Evolutionary conservation across 2,113 vertebrate species (phyloP), one percentile per base, ranked within the genome.

Genomic region (Alethe diademata): DNA sequence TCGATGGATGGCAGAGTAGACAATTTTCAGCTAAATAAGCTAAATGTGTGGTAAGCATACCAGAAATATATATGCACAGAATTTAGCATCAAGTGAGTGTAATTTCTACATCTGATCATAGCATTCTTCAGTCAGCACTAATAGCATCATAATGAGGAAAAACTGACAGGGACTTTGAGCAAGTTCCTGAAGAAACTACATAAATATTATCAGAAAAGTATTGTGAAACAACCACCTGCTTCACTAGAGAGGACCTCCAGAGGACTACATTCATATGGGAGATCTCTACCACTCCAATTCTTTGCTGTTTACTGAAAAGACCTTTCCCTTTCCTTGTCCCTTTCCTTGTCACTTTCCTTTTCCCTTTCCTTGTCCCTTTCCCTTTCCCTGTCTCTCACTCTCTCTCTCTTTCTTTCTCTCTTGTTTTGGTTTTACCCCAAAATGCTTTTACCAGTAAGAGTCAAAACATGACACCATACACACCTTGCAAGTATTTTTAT

Each of bases 41-140:
- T 73, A 87, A 88, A 51, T 51, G n/a, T 38, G 11, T 31, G 14
- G n/a, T 35, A 73, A 88, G 35, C 3, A 38, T 48, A 78, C 12
- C 15, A 33, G 8, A n/a, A 85, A 85, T 48, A 61, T 7, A 42
- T 40, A 70, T 28, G n/a, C 24, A 65, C 7, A 73, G 28, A 73
- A 19, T 3, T 73, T 65, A 42, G 3, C 20, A 61, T 60, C 31
- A 67, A 74, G 83, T 67, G 47, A 82, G 8, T 62, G 51, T 1
- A 48, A 57, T 73, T 92, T 61, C 70, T 80, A 14, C 22, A 84
- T n/a, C 40, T 92, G 69, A 61, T 80, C 54, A 92, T 67, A 93
- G 8, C 26, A 11, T 60, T 31, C 11, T 70, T 7, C n/a, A 57
- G 45, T 38, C 73, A 73, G 9, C 20, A 29, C 16, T 73, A 61